Evolutionary conservation across 2,113 vertebrate genomes (phyloP).

Genomic region (Lophotis ruficrista): DNA sequence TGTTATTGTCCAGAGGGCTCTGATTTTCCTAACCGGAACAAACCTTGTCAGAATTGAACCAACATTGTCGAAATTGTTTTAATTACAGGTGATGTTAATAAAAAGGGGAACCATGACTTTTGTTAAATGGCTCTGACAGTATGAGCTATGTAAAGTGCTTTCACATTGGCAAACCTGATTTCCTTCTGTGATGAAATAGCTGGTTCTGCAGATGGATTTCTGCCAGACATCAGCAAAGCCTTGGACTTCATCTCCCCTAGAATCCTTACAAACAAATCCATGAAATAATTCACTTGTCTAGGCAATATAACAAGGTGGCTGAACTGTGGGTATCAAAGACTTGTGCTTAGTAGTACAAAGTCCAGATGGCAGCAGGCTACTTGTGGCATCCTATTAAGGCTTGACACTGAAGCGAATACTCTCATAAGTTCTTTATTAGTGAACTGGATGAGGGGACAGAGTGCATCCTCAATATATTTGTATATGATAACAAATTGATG

Average conservation of each 20-base stretch:
- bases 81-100: not conserved
- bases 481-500: not conserved
- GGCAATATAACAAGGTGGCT: not conserved
- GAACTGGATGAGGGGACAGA: not conserved
- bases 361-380: not conserved
- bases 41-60: not conserved
- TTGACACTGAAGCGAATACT: not conserved
- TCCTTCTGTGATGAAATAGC: not conserved
- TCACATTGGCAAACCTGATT: not conserved
- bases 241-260: not conserved
- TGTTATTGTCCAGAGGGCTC: not conserved
- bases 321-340: not conserved
- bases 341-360: not conserved
- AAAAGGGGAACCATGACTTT: not conserved
- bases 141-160: not conserved
- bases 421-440: not conserved
- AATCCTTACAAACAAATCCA: not conserved
- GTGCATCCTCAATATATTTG: not conserved
- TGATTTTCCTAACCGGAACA: not conserved
- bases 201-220: not conserved
- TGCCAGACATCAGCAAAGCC: not conserved
- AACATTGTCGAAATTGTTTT: not conserved
- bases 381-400: not conserved
- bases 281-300: not conserved
- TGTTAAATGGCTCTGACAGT: not conserved